These are phyloP conservation scores for Carassius carassius DNA, from an alignment of 2,113 vertebrate genomes.

Conservation along the genomic window DNA sequence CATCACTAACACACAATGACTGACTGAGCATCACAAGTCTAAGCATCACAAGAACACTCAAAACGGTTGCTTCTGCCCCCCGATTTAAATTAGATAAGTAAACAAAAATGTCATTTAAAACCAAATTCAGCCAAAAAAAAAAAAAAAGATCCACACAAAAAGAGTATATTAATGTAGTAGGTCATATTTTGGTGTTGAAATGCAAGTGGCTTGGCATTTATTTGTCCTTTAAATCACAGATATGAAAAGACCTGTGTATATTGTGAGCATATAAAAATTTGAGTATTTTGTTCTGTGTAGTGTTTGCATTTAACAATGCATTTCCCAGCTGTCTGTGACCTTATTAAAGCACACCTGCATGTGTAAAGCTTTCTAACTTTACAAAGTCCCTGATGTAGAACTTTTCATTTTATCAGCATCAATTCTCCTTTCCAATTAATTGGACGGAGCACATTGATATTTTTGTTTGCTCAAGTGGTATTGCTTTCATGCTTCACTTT, in stretches of 20 bases:
- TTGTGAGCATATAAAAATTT: neutral
- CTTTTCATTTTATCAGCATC: neutral
- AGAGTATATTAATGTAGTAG: neutral
- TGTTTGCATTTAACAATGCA: neutral
- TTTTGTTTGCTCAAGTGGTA: neutral
- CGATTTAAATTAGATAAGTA: neutral
- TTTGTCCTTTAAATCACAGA: neutral
- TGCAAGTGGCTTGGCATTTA: neutral
- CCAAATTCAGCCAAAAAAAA: too few species aligned
- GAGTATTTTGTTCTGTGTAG: neutral
- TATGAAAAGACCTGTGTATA: neutral
- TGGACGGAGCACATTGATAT: neutral
- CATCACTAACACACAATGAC: neutral
- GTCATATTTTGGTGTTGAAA: neutral
- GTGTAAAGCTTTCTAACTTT: neutral
- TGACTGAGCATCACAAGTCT: too few species aligned
- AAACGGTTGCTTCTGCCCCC: neutral
- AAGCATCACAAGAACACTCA: neutral
- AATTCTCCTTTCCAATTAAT: constrained; percentile 7
- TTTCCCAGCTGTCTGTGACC: neutral
- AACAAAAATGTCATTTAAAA: neutral
- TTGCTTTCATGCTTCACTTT: neutral
- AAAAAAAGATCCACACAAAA: neutral
- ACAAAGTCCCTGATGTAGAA: neutral
- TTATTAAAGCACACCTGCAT: neutral